Evolutionary conservation across 1,140 invertebrate species (phyloP).

Genomic region (Bilobella aurantiaca): DNA sequence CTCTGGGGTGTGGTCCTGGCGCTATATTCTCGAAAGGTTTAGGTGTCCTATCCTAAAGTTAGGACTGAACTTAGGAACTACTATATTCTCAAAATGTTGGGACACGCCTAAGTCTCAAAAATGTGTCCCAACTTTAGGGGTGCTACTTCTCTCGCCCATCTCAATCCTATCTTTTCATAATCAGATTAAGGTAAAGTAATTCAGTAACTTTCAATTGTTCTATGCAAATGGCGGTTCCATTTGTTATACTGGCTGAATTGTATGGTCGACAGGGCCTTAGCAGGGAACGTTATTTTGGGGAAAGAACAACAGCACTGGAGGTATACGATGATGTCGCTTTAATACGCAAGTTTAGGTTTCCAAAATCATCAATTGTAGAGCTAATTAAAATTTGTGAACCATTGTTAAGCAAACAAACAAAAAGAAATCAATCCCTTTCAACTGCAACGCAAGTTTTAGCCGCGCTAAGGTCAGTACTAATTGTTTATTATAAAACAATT

Average conservation of each 20-base stretch:
- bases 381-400: neutral
- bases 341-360: neutral
- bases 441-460: neutral
- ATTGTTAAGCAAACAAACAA: neutral
- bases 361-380: neutral
- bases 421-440: neutral
- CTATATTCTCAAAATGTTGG: neutral
- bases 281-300: neutral
- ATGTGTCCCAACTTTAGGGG: neutral
- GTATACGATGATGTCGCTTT: neutral
- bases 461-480: slow-evolving; percentile 6
- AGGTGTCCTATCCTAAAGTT: no score
- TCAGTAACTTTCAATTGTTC: no score
- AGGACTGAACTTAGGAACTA: no score
- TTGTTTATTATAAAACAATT: no score
- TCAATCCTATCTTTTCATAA: neutral
- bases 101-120: neutral
- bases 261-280: neutral
- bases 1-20: no score
- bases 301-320: neutral
- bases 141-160: neutral
- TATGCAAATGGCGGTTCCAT: neutral
- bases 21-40: no score
- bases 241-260: neutral
- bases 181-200: neutral